Evolutionary conservation across 2,888 invertebrate species (phyloP), one percentile per base, ranked within the genome.

Genomic region (Melanostoma mellinum): DNA sequence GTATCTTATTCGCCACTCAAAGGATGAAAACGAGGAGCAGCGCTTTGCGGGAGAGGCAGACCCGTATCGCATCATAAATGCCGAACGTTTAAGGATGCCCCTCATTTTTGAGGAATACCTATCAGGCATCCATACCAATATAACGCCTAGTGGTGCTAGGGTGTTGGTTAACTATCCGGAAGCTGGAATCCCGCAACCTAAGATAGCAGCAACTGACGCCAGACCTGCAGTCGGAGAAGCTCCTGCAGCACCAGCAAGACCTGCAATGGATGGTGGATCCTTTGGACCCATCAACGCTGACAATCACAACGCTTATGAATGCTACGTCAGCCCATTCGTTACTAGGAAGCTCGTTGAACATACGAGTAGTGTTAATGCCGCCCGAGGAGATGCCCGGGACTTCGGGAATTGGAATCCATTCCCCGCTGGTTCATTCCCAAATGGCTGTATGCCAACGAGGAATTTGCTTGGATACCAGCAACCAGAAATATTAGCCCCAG

Each of bases 1-100:
- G 2, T 48, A 48, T 10, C 36, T 55, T 6, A 55, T 55, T 9
- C 35, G 36, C 4, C 36, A 38, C 4, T 55, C 55, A 36, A 55
- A 36, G 2, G 10, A 55, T n/a, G 55, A 55, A 10, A 55, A 55
- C 6, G 55, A 55, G n/a, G 55, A 55, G n/a, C 36, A 36, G 9
- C 3, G 55, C 3, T 55, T 55, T 6, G 9, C 55, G 5, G 9
- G 2, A 3, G 55, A 55, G 10, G 55, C 55, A n/a, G 55, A 55
- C 10, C 55, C 55, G 3, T 55, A 55, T 10, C 8, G 38, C 3
- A 9, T 55, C 9, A 8, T 55, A 8, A 36, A 55, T n/a, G 36
- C 36, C n/a, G 55, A 55, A 38, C 3, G 55, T 4, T 35, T 55
- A 10, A 36, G 55, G 36, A 55, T 55, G 10, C 55, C 55, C 2